Evolutionary conservation across 1,140 invertebrate species (phyloP).

Genomic region (Drosophila bipectinata): DNA sequence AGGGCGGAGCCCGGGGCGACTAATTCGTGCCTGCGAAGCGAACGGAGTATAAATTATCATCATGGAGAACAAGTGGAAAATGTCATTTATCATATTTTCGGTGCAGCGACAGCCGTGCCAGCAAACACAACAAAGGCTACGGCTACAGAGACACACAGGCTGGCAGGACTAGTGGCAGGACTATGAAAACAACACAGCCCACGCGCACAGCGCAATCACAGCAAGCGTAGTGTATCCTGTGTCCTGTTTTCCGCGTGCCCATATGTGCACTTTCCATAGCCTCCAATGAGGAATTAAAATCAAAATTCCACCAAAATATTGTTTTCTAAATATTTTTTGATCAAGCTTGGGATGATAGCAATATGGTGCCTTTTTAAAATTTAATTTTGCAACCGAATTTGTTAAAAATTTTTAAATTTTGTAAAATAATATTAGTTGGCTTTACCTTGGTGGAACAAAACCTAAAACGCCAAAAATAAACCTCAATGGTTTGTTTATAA

Average conservation of each 20-base stretch:
- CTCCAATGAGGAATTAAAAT: constrained; percentile 5
- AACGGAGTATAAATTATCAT: constrained; percentile 81
- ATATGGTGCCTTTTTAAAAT: neutral
- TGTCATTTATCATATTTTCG: constrained; percentile 82
- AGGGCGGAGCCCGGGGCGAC: constrained; percentile 26
- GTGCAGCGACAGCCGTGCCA: constrained; percentile 57
- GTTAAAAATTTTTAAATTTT: constrained; percentile 6
- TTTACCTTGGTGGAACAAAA: too few species aligned
- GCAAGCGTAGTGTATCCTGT: constrained; percentile 9
- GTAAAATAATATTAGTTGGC: too few species aligned
- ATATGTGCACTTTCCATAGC: constrained; percentile 11
- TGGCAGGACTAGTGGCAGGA: constrained; percentile 24
- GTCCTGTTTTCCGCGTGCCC: constrained; percentile 6
- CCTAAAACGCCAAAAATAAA: neutral
- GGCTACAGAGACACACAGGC: constrained; percentile 1
- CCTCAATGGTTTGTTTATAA: neutral
- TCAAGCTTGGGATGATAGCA: neutral
- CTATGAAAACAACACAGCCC: constrained; percentile 20
- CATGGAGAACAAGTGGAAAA: constrained; percentile 81
- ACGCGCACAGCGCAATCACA: constrained; percentile 17
- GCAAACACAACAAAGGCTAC: constrained; percentile 21
- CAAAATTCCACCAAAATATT: neutral
- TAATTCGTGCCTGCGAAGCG: constrained; percentile 69
- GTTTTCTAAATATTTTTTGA: neutral
- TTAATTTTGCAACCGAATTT: neutral